Conservation (phyloP, 2,113 vertebrate genomes). For the Sebastes fasciatus region DNA sequence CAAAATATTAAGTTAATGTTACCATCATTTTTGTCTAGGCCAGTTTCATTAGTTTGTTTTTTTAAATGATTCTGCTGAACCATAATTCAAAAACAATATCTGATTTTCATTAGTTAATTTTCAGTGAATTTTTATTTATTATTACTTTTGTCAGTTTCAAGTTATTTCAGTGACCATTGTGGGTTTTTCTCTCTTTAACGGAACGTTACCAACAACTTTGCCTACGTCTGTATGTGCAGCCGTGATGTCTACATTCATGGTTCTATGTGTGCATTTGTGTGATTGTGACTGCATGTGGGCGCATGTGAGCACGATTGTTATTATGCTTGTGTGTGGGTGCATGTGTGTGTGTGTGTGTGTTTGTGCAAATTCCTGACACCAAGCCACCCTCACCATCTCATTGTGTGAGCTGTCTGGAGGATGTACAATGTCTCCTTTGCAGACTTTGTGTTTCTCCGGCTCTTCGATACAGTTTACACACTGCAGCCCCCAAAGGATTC, state of each 20-base stretch:
- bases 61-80: too few species aligned
- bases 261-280: background rate
- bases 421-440: constrained; percentile 18
- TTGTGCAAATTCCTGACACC: constrained; percentile 15
- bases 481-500: constrained; percentile 13
- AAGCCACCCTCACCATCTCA: background rate
- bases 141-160: too few species aligned
- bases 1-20: too few species aligned
- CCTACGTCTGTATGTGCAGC: too few species aligned
- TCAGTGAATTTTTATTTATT: too few species aligned
- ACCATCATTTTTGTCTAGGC: too few species aligned
- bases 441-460: background rate
- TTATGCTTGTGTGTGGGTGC: background rate
- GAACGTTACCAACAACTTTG: too few species aligned
- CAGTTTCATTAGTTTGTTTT: too few species aligned
- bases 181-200: too few species aligned
- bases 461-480: constrained; percentile 23
- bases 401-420: constrained; percentile 24
- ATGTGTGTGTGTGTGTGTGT: constrained; percentile 14
- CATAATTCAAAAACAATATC: too few species aligned
- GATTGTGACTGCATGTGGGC: constrained; percentile 15
- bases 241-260: background rate
- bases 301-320: constrained; percentile 8
- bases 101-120: too few species aligned
- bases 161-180: too few species aligned